These are phyloP conservation scores for Zygaena filipendulae DNA, from an alignment of 2,888 invertebrate genomes.

Conservation along the genomic window DNA sequence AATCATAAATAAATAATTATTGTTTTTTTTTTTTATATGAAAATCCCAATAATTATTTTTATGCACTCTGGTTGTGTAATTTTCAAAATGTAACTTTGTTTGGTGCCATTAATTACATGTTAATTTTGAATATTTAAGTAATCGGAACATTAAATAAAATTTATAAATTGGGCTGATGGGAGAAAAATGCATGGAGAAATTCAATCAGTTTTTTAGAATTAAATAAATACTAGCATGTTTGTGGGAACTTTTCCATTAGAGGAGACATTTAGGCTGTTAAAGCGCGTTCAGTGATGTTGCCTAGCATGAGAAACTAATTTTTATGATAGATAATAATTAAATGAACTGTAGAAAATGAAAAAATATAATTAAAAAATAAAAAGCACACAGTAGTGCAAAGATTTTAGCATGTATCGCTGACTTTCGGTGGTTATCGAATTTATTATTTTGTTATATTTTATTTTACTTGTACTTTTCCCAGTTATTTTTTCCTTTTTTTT, in stretches of 20 bases:
- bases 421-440: constrained; percentile 39
- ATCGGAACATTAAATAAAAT: too few species aligned
- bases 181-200: constrained; percentile 11
- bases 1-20: too few species aligned
- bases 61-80: too few species aligned
- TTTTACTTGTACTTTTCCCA: constrained; percentile 22
- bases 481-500: constrained; percentile 11
- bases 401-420: constrained; percentile 57
- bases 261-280: constrained; percentile 27
- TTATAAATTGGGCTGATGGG: constrained; percentile 5
- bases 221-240: constrained; percentile 36
- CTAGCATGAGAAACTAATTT: constrained; percentile 60
- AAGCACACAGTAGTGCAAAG: constrained; percentile 63
- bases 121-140: too few species aligned
- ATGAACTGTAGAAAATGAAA: constrained; percentile 40
- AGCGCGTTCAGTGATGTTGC: constrained; percentile 37
- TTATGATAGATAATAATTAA: constrained; percentile 38
- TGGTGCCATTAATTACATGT: too few species aligned
- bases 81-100: too few species aligned
- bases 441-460: constrained; percentile 26
- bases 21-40: too few species aligned
- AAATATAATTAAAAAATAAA: constrained; percentile 33
- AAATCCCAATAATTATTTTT: too few species aligned
- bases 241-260: constrained; percentile 24
- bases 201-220: constrained; percentile 11